These are phyloP conservation scores for Aldrovandia affinis DNA, from an alignment of 2,797 vertebrate genomes.

Conservation along the genomic window DNA sequence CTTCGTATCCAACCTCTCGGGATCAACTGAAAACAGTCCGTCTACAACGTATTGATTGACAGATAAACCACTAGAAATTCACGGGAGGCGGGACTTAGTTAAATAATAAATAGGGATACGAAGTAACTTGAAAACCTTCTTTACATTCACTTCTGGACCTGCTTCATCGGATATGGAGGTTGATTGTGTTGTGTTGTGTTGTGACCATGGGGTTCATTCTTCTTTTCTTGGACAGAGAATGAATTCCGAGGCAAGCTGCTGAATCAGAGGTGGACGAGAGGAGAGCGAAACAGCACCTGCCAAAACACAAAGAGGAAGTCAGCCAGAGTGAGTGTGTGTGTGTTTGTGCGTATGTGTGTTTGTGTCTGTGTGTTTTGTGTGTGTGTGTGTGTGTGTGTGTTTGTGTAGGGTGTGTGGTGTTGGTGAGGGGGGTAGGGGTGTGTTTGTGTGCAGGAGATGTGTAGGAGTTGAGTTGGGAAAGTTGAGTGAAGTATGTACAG, in stretches of 20 bases:
- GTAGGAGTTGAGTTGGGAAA: no score
- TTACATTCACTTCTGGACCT: no score
- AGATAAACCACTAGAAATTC: no score
- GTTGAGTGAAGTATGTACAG: not conserved
- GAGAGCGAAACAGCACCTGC: conserved; percentile 79
- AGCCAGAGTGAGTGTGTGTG: not conserved
- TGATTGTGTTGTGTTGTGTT: not conserved
- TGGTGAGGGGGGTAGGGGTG: not conserved
- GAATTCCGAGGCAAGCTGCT: conserved; percentile 85
- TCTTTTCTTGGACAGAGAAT: conserved; percentile 75
- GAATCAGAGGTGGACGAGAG: conserved; percentile 82
- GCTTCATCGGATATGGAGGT: no score
- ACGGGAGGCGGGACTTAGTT: no score
- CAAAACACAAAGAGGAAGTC: conserved; percentile 51
- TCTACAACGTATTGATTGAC: no score
- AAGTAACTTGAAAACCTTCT: no score
- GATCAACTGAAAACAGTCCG: no score
- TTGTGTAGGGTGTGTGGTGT: not conserved
- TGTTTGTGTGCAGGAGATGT: not conserved
- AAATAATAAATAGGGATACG: no score
- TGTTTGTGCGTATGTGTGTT: conserved; percentile 13
- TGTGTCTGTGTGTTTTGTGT: not conserved
- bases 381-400: not conserved
- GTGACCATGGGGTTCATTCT: conserved; percentile 8
- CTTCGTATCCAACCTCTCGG: no score